Evolutionary conservation across 2,888 invertebrate species (phyloP).

Genomic region (Tribolium freemani): DNA sequence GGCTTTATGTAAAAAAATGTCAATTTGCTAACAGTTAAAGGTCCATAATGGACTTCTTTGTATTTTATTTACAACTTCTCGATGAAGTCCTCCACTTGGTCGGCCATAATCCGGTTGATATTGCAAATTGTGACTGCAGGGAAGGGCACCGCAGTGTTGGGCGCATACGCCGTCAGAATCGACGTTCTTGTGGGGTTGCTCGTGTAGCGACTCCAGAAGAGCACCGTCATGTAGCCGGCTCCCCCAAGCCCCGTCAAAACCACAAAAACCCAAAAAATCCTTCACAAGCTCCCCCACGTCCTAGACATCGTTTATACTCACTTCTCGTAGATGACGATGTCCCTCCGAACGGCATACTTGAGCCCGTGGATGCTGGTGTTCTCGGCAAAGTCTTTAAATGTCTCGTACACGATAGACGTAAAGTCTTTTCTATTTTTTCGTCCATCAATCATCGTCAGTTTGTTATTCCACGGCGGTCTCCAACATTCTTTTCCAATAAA

Average conservation of each 20-base stretch:
- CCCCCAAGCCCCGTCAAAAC: slow-evolving; percentile 55
- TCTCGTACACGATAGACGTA: slow-evolving; percentile 48
- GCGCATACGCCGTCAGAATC: slow-evolving; percentile 59
- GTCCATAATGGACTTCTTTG: no score
- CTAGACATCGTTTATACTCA: slow-evolving; percentile 41
- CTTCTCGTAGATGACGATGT: slow-evolving; percentile 54
- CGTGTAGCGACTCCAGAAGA: slow-evolving; percentile 62
- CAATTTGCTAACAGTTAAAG: no score
- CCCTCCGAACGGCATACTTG: slow-evolving; percentile 58
- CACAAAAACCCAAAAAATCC: slow-evolving; percentile 60
- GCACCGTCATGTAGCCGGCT: slow-evolving; percentile 62
- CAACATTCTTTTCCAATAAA: slow-evolving; percentile 33
- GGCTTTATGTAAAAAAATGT: no score
- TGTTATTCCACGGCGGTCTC: slow-evolving; percentile 22
- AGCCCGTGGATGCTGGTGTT: slow-evolving; percentile 63
- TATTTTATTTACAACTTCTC: slow-evolving; percentile 49
- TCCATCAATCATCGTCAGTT: slow-evolving; percentile 40
- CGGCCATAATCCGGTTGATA: slow-evolving; percentile 54
- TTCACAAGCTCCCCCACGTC: slow-evolving; percentile 32
- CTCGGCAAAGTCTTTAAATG: slow-evolving; percentile 60
- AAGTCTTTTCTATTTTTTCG: slow-evolving; percentile 40
- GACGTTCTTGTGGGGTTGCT: slow-evolving; percentile 64
- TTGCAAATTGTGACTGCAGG: slow-evolving; percentile 66
- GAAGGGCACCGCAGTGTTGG: slow-evolving; percentile 60
- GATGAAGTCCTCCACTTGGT: slow-evolving; percentile 54